Percentiles rank a stretch among this genome's conserved stretches.
Evolutionary conservation across 2,888 invertebrate species (phyloP).

Genomic region (Dione vanillae): DNA sequence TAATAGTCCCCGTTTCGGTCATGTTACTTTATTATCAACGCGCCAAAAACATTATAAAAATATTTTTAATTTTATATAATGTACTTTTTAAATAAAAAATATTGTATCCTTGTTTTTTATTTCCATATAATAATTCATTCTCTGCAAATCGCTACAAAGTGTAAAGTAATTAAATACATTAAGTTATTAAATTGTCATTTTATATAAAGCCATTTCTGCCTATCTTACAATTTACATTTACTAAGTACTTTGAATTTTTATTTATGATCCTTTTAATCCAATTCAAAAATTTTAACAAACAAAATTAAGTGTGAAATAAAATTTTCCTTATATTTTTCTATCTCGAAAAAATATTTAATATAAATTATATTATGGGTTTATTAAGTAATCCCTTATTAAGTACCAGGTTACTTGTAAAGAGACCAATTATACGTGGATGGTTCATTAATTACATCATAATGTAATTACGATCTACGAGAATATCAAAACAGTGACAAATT

Average conservation of each 20-base stretch:
- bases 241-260: too few relatives aligned
- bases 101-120: too few relatives aligned
- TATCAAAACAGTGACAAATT: slow-evolving; percentile 27
- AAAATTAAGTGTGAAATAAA: too few relatives aligned
- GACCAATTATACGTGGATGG: slow-evolving; percentile 6
- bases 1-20: background rate
- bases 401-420: background rate
- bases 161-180: too few relatives aligned
- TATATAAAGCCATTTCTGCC: too few relatives aligned
- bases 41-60: too few relatives aligned
- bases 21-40: background rate
- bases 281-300: too few relatives aligned
- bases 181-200: too few relatives aligned
- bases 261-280: too few relatives aligned
- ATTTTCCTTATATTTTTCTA: background rate
- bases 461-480: background rate
- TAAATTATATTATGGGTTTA: background rate
- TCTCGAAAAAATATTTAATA: background rate
- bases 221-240: too few relatives aligned
- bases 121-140: background rate
- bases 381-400: background rate
- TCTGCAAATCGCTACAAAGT: background rate
- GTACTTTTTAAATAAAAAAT: too few relatives aligned
- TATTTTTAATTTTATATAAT: too few relatives aligned
- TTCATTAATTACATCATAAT: slow-evolving; percentile 27